A percentile compares a stretch with the other conserved stretches of the same genome.
Conservation (phyloP, 2,113 vertebrate species). For the Onychostoma macrolepis region DNA sequence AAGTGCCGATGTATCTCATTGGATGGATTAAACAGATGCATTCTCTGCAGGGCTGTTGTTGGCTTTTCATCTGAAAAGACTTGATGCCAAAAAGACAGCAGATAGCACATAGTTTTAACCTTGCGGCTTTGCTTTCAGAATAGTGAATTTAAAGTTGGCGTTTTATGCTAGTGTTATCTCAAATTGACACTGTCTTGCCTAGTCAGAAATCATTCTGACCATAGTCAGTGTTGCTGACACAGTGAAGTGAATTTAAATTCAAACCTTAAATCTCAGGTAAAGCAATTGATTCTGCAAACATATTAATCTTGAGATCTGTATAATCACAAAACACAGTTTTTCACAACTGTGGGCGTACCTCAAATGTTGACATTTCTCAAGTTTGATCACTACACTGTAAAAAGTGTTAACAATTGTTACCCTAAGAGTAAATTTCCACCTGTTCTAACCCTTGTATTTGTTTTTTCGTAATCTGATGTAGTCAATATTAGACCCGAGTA, state of each 20-base stretch:
- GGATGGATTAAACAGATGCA: slow-evolving; percentile 21
- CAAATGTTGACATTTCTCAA: not conserved
- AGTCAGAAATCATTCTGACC: not conserved
- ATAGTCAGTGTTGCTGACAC: not conserved
- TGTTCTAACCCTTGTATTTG: not conserved
- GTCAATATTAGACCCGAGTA: not conserved
- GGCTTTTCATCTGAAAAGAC: slow-evolving; percentile 20
- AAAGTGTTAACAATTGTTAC: not conserved
- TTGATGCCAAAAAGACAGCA: slow-evolving; percentile 13
- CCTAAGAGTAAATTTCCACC: not conserved
- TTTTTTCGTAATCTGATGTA: not conserved
- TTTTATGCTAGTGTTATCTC: slow-evolving; percentile 3
- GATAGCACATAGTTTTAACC: slow-evolving; percentile 10
- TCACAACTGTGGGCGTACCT: not conserved
- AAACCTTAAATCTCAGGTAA: not conserved
- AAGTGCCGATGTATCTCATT: not conserved
- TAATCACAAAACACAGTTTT: not conserved
- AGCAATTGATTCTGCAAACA: not conserved
- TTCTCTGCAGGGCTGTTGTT: slow-evolving; percentile 18
- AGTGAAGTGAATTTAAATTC: not conserved
- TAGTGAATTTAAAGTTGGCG: not conserved
- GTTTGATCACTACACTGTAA: not conserved
- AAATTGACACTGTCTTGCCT: not conserved
- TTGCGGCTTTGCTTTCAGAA: slow-evolving; percentile 20
- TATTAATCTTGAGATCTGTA: not conserved